Conservation (phyloP, 2,113 vertebrate genomes). For the Dermatemys mawii region DNA sequence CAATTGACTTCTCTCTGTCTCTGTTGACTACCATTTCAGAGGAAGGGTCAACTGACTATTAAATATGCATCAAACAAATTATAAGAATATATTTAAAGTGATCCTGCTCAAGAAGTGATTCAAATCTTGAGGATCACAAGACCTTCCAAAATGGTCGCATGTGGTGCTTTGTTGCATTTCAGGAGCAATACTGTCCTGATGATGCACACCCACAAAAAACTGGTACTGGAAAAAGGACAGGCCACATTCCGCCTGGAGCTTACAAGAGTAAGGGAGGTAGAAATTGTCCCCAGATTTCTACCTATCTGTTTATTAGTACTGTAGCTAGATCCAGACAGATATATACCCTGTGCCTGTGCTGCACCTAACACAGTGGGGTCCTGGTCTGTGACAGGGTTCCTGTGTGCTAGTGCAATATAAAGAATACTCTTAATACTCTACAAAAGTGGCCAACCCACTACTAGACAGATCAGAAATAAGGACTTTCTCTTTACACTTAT, state of each 20-base stretch:
- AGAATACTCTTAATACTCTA: neutral
- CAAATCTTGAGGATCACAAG: neutral
- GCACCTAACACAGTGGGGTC: neutral
- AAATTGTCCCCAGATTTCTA: neutral
- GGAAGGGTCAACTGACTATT: conserved; percentile 36
- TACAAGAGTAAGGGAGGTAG: neutral
- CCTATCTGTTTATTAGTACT: neutral
- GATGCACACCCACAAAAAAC: neutral
- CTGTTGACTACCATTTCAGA: conserved; percentile 21
- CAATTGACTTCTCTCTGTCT: conserved; percentile 2
- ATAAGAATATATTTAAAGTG: neutral
- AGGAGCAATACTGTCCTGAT: neutral
- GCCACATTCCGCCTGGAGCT: neutral
- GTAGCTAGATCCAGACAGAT: neutral
- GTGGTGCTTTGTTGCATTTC: neutral
- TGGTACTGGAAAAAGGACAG: neutral
- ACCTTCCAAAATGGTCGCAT: neutral
- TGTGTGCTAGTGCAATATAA: neutral
- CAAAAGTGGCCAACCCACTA: neutral
- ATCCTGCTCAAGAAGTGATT: neutral
- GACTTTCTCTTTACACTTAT: neutral
- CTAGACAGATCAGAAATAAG: neutral
- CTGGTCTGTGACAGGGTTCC: neutral
- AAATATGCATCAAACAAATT: neutral
- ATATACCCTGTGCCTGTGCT: neutral